Conservation (phyloP, 1,140 invertebrate species). For the Gonioctena quinquepunctata region DNA sequence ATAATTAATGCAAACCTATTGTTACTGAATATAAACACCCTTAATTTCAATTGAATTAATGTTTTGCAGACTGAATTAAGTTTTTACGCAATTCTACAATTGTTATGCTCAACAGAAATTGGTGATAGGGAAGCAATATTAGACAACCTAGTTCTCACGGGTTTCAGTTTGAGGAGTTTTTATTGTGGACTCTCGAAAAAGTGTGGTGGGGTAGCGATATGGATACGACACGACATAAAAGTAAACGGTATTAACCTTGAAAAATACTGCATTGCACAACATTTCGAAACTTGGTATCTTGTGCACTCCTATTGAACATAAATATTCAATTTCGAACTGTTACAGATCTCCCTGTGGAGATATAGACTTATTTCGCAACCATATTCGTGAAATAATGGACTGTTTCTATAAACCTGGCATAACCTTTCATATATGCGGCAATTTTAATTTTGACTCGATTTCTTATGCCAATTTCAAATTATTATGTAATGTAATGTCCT, state of each 20-base stretch:
- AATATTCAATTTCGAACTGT: neutral
- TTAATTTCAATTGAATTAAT: neutral
- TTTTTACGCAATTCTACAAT: neutral
- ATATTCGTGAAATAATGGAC: neutral
- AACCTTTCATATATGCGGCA: neutral
- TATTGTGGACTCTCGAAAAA: neutral
- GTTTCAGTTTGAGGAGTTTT: neutral
- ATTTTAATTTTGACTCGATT: neutral
- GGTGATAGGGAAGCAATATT: neutral
- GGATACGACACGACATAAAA: neutral
- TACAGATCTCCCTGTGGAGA: conserved; percentile 5
- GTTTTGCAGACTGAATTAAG: neutral
- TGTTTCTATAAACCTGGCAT: neutral
- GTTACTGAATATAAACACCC: neutral
- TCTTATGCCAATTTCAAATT: neutral
- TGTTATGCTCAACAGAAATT: neutral
- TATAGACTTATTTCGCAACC: neutral
- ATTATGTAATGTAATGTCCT: neutral
- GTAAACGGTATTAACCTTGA: neutral
- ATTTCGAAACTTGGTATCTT: neutral
- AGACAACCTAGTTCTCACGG: neutral
- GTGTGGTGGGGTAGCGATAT: neutral
- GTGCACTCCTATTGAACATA: neutral
- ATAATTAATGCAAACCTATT: neutral
- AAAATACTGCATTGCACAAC: neutral